A percentile compares a stretch with the other conserved stretches of the same genome.
These are phyloP conservation scores for Merluccius polli DNA, from an alignment of 2,797 vertebrate genomes.

Conservation along the genomic window DNA sequence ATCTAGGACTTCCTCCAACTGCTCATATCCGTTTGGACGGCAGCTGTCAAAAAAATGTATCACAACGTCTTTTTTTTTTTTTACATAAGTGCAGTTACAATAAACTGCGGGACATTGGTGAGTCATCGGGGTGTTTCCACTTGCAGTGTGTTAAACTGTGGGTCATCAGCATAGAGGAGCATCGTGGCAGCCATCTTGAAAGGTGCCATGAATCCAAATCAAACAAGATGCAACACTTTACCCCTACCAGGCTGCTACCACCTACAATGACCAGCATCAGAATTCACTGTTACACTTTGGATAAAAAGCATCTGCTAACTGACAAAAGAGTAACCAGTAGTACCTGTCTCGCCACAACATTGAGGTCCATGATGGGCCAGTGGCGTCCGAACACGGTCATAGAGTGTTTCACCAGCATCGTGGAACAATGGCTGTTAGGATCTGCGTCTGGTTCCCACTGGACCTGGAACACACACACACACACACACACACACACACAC, in stretches of 20 bases:
- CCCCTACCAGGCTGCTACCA: neutral
- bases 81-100: neutral
- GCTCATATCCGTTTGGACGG: too few species aligned
- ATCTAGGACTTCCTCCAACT: too few species aligned
- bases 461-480: slow-evolving; percentile 54
- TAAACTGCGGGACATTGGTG: neutral
- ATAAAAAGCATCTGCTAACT: neutral
- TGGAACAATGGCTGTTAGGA: slow-evolving; percentile 78
- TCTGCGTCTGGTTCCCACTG: slow-evolving; percentile 73
- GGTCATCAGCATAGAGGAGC: neutral
- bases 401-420: slow-evolving; percentile 72
- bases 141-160: neutral
- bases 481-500: slow-evolving; percentile 1
- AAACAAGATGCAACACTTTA: neutral
- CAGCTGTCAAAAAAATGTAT: too few species aligned
- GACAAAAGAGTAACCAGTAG: neutral
- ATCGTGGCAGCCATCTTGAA: neutral
- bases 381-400: slow-evolving; percentile 71
- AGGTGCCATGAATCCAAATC: neutral
- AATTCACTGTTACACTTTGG: neutral
- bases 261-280: neutral
- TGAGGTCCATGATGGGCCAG: slow-evolving; percentile 70
- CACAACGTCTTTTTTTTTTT: too few species aligned
- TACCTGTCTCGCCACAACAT: slow-evolving; percentile 76
- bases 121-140: neutral